Base-by-base conservation (phyloP, 2,888 invertebrate species). In the Amblyteles armatorius region DNA sequence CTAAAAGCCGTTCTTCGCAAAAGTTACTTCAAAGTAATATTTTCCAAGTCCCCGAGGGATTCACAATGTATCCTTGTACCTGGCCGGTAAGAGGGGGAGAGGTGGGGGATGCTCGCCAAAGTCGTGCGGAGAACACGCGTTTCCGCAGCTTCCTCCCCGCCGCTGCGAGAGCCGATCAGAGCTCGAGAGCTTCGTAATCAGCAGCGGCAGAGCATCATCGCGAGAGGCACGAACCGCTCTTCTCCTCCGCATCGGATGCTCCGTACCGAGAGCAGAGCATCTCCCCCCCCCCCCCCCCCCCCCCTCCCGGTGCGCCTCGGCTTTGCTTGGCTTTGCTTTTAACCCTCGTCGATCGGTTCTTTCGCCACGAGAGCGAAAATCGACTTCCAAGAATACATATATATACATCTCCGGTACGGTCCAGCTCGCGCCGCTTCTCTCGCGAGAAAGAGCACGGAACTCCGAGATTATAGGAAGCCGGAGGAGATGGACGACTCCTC, bases 321-420 rank as follows among this genome's bases (percentile, higher is more conserved):
- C 68, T 78, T 84, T 60, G 68, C 77, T 60, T 26, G 63, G 26
- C 60, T 81, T 81, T 76, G 73, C 67, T 50, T 73, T 71, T 68
- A 60, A 57, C 74, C 68, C 63, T 50, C 74, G 16, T 48, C 57
- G 79, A 81, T 26, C 55, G 68, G 71, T 86, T 26, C 40, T 60
- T 74, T 86, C 83, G 67, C 52, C 71, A 82, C 76, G 78, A 81
- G 89, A 81, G 89, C 90, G 89, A 90, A 92, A 92, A 92, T 92
- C 88, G 89, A 83, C 88, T 92, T 92, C 92, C 87, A 69, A 89
- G 92, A 92, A 92, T 88, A 86, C 50, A 68, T 50, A 74, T 69
- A 92, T 88, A 86, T 60, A 68, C 36, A 74, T 69, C 72, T 69
- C 74, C 44, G 16, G 60, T 50, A 50, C 44, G 79, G 19, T 33